These are phyloP conservation scores for Strix occidentalis DNA, from an alignment of 2,797 vertebrate species.

Conservation along the genomic window DNA sequence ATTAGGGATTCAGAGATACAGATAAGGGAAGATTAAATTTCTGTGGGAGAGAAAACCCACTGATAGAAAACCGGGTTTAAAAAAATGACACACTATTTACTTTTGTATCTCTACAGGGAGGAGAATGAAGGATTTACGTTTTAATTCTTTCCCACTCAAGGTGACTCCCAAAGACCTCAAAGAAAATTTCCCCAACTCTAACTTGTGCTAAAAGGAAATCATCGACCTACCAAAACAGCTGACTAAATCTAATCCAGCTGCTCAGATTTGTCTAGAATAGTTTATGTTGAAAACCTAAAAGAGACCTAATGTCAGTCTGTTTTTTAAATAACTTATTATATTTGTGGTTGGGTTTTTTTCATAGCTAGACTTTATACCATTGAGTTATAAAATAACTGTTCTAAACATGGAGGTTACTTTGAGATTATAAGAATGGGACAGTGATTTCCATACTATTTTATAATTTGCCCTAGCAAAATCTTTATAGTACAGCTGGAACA, in stretches of 20 bases:
- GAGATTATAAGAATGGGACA: not conserved
- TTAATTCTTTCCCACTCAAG: not conserved
- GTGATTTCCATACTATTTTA: not conserved
- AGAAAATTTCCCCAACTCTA: not conserved
- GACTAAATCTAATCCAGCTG: not conserved
- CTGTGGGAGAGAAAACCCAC: not conserved
- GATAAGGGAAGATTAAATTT: conserved; percentile 22
- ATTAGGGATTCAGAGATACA: not conserved
- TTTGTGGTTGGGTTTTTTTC: not conserved
- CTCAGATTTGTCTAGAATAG: not conserved
- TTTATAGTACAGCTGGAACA: not conserved
- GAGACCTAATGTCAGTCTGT: not conserved
- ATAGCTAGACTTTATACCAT: not conserved
- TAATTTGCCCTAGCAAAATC: not conserved
- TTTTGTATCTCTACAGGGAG: not conserved
- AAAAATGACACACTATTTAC: not conserved
- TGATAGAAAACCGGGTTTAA: not conserved
- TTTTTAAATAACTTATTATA: not conserved
- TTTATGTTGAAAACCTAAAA: not conserved
- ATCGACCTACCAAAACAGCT: not conserved
- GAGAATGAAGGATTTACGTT: not conserved
- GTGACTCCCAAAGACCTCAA: not conserved
- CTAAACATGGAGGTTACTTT: not conserved
- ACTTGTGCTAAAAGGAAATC: not conserved
- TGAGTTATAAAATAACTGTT: not conserved